phyloP scores from a whole-genome alignment of 2,113 vertebrate species.

The Indicator indicator region DNA sequence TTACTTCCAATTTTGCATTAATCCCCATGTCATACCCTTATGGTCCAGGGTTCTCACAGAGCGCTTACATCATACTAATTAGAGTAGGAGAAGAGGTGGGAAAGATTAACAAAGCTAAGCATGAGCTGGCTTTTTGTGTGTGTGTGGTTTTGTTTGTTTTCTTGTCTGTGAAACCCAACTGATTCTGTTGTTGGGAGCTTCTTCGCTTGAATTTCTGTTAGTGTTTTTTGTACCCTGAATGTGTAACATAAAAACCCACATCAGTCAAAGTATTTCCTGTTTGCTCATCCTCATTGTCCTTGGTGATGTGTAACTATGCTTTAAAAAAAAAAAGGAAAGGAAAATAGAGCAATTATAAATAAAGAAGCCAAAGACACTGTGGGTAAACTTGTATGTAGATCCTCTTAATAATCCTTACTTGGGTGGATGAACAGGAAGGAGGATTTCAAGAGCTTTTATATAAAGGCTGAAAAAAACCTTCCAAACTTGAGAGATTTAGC shows the following conservation, averaged over 20 bases:
- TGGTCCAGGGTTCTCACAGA: not conserved
- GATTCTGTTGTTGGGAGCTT: not conserved
- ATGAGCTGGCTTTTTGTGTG: not conserved
- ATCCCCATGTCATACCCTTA: fast-evolving
- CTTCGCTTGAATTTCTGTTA: not conserved
- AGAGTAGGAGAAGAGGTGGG: not conserved
- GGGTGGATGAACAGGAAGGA: not conserved
- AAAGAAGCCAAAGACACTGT: not conserved
- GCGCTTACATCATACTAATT: not conserved
- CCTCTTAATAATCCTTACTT: not conserved
- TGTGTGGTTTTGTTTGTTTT: not conserved
- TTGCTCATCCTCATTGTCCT: not conserved
- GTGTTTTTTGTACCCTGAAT: not conserved
- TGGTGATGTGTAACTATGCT: not conserved
- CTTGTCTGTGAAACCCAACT: not conserved
- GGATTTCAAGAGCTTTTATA: not conserved
- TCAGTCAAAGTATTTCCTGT: conserved; percentile 15
- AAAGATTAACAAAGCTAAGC: not conserved
- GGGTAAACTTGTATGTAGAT: not conserved
- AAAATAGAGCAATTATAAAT: not conserved
- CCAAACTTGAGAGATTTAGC: not conserved
- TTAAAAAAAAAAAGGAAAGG: not conserved
- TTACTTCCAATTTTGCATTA: not conserved
- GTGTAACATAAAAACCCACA: not conserved
- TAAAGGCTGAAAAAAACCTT: not conserved